These are phyloP conservation scores for Stegophylla sp. DNA, from an alignment of 2,888 invertebrate species.

Conservation along the genomic window DNA sequence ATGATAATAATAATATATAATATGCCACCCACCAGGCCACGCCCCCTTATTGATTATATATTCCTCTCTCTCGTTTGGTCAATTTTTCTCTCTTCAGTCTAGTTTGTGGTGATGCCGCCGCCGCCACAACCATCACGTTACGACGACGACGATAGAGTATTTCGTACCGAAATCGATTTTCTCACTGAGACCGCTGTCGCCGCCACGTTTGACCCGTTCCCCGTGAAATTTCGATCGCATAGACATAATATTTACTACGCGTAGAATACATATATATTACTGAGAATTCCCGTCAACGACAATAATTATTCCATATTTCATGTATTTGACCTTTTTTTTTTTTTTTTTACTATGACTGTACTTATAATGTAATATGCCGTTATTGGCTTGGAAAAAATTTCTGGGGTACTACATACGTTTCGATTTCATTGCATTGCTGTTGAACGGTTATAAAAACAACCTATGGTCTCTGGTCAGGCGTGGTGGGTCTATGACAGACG, in stretches of 20 bases:
- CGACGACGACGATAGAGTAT: not conserved
- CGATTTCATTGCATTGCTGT: too few relatives aligned
- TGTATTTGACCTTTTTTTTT: too few relatives aligned
- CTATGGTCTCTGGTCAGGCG: too few relatives aligned
- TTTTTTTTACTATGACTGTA: too few relatives aligned
- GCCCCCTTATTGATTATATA: conserved; percentile 31
- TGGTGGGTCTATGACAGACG: too few relatives aligned
- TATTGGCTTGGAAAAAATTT: too few relatives aligned
- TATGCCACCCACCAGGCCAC: conserved; percentile 1
- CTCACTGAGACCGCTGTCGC: conserved; percentile 52
- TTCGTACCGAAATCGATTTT: conserved; percentile 36
- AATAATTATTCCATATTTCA: too few relatives aligned
- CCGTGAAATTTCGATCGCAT: conserved; percentile 13
- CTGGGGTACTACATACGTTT: too few relatives aligned
- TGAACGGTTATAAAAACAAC: too few relatives aligned
- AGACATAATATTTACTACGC: too few relatives aligned
- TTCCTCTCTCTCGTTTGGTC: conserved; percentile 14
- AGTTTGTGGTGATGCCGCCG: conserved; percentile 2
- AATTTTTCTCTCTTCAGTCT: conserved; percentile 26
- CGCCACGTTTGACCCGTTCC: conserved; percentile 58
- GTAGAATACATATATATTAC: not conserved
- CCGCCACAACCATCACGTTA: not conserved
- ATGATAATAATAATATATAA: not conserved
- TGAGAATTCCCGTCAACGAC: not conserved
- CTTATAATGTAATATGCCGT: too few relatives aligned